phyloP scores from a whole-genome alignment of 2,797 vertebrate genomes.

The Epinephelus coioides region DNA sequence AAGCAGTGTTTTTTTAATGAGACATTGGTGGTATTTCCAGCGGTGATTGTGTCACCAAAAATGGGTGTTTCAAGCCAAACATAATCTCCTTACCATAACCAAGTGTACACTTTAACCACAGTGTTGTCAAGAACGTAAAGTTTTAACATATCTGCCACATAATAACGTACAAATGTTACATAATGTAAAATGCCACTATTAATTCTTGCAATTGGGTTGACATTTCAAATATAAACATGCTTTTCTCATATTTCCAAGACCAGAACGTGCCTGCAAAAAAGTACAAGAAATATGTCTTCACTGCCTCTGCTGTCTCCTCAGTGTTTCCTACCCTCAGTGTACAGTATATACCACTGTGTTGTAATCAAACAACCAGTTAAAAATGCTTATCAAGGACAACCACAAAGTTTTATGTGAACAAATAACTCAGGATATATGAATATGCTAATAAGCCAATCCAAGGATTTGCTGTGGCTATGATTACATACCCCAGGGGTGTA shows the following conservation, averaged over 20 bases:
- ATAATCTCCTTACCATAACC: too few species aligned
- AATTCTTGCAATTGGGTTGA: neutral
- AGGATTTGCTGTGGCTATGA: slow-evolving; percentile 75
- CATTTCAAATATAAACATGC: slow-evolving; percentile 2
- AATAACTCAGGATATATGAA: slow-evolving; percentile 77
- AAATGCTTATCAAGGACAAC: slow-evolving; percentile 76
- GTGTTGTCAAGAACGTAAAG: too few species aligned
- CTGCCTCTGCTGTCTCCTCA: neutral
- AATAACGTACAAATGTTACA: too few species aligned
- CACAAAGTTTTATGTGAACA: slow-evolving; percentile 76
- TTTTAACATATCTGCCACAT: too few species aligned
- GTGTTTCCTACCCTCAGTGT: slow-evolving; percentile 10
- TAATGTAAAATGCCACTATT: too few species aligned
- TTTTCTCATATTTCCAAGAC: slow-evolving; percentile 19
- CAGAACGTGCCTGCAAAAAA: neutral
- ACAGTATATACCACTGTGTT: slow-evolving; percentile 43
- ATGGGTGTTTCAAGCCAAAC: too few species aligned
- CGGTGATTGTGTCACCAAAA: too few species aligned
- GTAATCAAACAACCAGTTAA: slow-evolving; percentile 67
- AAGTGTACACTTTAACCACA: too few species aligned
- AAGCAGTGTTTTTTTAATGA: too few species aligned
- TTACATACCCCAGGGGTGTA: slow-evolving; percentile 78
- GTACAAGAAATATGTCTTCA: slow-evolving; percentile 4
- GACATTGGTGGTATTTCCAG: too few species aligned
- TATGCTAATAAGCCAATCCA: slow-evolving; percentile 76